Evolutionary conservation across 2,888 invertebrate genomes (phyloP), one percentile per base, ranked within the genome.

Genomic region (Rhingia campestris): DNA sequence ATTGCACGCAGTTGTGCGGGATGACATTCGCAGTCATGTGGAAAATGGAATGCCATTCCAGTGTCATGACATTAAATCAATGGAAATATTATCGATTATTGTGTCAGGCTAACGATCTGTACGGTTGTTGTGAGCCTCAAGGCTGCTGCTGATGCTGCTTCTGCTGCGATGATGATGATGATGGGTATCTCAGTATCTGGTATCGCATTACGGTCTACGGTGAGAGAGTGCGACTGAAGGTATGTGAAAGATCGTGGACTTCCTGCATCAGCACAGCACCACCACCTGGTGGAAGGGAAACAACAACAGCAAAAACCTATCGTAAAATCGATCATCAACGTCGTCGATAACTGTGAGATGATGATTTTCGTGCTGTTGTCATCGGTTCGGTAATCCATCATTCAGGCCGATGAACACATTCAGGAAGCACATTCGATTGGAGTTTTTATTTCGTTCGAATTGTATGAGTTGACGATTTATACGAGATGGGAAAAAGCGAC

Each of bases 41-140:
- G 56, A 72, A 72, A 66, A 43, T 56, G 37, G 7, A 67, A 72
- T 61, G 41, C 41, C 76, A 45, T 54, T 63, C 41, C 45, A 61
- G 43, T 51, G 59, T 66, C 67, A 58, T 81, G 67, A 66, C 66
- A 66, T 72, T 77, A 77, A 77, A 73, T 82, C 82, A 77, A 63
- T 67, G 61, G 61, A 82, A 77, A 77, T 82, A 77, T 82, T 73
- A 82, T 82, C 77, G 74, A 82, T 82, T 82, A 82, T 74, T 82
- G 73, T 74, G 82, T 82, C 79, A 77, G 67, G 56, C 53, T 9
- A 66, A 58, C 47, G 63, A 69, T 73, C 72, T 67, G 12, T 63
- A 47, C 35, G 54, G 66, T 73, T 81, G 73, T 63, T 74, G 69
- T 32, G 35, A 35, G 45, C 45, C 58, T 59, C 73, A 66, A 66